Percentiles rank a stretch among this genome's conserved stretches.
phyloP scores from a whole-genome alignment of 2,888 invertebrate species.

The Phoenoteleia sp. region DNA sequence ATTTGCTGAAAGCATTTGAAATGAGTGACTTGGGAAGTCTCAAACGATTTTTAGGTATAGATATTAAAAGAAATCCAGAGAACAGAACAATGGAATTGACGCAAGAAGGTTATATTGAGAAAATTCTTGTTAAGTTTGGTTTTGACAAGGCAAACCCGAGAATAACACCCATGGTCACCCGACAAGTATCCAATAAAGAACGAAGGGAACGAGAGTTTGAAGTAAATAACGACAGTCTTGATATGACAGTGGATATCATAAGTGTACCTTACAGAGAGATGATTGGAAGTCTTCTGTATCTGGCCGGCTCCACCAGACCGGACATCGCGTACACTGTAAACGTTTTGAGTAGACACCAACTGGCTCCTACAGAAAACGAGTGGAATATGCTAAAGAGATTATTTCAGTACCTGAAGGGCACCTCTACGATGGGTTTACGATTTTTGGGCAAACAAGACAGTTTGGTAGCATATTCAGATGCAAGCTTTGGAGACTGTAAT shows the following conservation, averaged over 20 bases:
- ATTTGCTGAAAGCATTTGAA: neutral
- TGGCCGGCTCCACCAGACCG: neutral
- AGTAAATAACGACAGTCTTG: neutral
- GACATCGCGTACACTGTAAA: neutral
- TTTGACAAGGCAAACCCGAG: neutral
- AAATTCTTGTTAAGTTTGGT: neutral
- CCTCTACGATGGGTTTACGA: neutral
- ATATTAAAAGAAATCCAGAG: neutral
- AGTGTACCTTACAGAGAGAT: neutral
- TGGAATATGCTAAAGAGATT: conserved; percentile 13
- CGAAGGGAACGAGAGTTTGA: neutral
- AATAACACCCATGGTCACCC: neutral
- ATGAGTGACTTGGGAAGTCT: neutral
- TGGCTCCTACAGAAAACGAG: neutral
- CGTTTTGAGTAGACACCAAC: neutral
- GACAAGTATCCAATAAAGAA: neutral
- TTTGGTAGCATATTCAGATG: neutral
- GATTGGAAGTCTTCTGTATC: neutral
- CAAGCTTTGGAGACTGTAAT: conserved; percentile 4
- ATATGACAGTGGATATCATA: neutral
- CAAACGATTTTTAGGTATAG: neutral
- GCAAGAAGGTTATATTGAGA: neutral
- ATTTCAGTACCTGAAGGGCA: neutral
- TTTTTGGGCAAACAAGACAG: neutral
- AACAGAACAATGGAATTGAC: neutral